Evolutionary conservation across 2,888 invertebrate genomes (phyloP), one percentile per base, ranked within the genome.

Genomic region (Flabesymbios commensalis): DNA sequence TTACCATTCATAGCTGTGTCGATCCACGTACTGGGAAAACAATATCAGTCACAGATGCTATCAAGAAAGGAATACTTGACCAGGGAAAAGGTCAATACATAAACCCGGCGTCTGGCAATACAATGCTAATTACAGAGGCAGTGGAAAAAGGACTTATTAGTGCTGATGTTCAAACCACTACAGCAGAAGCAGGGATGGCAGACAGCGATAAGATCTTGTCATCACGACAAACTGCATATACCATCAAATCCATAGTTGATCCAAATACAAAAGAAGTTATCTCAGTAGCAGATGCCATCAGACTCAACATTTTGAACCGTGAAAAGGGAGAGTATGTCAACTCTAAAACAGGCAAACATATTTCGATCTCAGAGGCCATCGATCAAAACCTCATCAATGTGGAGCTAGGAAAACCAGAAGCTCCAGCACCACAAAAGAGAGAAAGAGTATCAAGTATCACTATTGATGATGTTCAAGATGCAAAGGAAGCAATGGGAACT

Each of bases 251-350:
- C 64, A 90, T 93, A 75, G 87, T 88, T 49, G 90, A 92, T 73
- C 83, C 85, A 68, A 86, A 90, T 88, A 85, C 84, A 29, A 83
- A 84, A 29, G 80, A 80, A 70, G 89, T 90, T 78, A 87, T 96
- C 39, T 92, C 93, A n/a, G 86, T 97, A 67, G 83, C 93, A 68
- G 93, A 67, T 86, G 94, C 94, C 32, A 94, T 96, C 75, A 93
- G 93, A 78, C 88, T 90, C 75, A 94, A 95, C 79, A 87, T 96
- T 55, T 89, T 89, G 80, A 94, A 95, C 76, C 91, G 94, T 2
- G 91, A 93, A 79, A 89, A 90, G 82, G 78, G 90, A 88, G 78
- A 88, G 87, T 82, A 96, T 63, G 69, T 61, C 26, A 76, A 82
- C 61, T 73, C 71, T 88, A 90, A 61, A 61, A 89, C 89, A 70